Base-by-base conservation (phyloP, 2,113 vertebrate species). In the Myotis yumanensis region DNA sequence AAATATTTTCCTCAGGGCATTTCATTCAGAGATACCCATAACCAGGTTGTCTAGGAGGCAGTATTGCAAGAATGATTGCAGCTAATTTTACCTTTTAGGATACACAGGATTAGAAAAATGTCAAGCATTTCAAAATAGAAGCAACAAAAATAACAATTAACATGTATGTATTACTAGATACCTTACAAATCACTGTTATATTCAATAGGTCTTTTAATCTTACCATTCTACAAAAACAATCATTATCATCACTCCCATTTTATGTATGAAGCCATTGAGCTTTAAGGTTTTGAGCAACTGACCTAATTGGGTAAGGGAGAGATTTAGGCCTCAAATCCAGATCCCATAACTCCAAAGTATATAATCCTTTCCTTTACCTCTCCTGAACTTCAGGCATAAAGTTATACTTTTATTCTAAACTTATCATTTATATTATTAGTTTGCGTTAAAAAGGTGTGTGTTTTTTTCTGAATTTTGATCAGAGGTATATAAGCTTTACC, bases 231-330 rank as follows among this genome's bases (percentile, higher is more conserved):
- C 15, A 28, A 69, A 75, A 81, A 46, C 6, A 22, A 28, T 12
- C 46, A 25, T 32, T n/a, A 17, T 32, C 15, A 23, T 77, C 22
- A 0, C 2, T 84, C 15, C 7, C 14, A 43, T 25, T 51, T 22
- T 18, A 23, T 9, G 4, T 23, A 11, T 62, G 20, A n/a, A 14
- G 11, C 22, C 30, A 2, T 5, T 6, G 1, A 23, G 11, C 14
- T 32, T 28, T 17, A 14, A 25, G 25, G 11, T 71, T 51, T 37
- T 51, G 32, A 57, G 7, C 12, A 17, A 43, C 2, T 30, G 51
- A 28, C 18, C 4, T 23, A 12, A 62, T 1, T 22, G 11, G 4
- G 11, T 17, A 0, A 90, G 25, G 23, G 10, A 64, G 35, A 77
- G 18, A 43, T 51, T 54, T 40, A 77, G 22, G 35, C 54, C 51